Conservation (phyloP, 2,113 vertebrate species). For the Syngnathoides biaculeatus region DNA sequence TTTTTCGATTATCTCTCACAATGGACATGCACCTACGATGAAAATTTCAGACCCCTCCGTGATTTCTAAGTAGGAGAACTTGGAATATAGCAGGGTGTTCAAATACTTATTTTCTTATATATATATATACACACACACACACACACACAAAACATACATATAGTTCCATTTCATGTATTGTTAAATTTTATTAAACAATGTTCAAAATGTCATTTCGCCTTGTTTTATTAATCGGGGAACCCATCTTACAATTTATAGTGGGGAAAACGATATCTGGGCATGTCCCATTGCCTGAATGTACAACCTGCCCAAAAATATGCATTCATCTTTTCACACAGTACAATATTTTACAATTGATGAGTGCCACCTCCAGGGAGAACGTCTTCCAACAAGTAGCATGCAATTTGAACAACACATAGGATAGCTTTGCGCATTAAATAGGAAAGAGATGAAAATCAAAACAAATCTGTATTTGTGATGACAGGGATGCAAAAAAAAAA, state of each 20-base stretch:
- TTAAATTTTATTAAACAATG: neutral
- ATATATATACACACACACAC: no score
- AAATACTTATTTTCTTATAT: no score
- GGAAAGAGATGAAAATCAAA: neutral
- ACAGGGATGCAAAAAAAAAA: no score
- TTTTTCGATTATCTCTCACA: no score
- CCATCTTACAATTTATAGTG: neutral
- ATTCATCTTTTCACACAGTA: neutral
- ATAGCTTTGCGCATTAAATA: neutral
- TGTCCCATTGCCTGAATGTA: neutral
- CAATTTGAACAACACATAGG: neutral
- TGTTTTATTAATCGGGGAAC: neutral
- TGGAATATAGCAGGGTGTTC: no score
- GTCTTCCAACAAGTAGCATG: conserved; percentile 1
- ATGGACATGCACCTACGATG: no score
- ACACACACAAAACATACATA: no score
- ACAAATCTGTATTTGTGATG: no score
- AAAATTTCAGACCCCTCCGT: no score
- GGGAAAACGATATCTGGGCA: no score
- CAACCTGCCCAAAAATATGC: neutral
- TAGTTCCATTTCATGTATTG: neutral
- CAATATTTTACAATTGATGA: conserved; percentile 5
- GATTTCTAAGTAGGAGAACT: no score
- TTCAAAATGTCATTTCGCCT: neutral
- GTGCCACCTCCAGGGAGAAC: conserved; percentile 3